Evolutionary conservation across 2,797 vertebrate species (phyloP), one percentile per base, ranked within the genome.

Genomic region (Luscinia megarhynchos): DNA sequence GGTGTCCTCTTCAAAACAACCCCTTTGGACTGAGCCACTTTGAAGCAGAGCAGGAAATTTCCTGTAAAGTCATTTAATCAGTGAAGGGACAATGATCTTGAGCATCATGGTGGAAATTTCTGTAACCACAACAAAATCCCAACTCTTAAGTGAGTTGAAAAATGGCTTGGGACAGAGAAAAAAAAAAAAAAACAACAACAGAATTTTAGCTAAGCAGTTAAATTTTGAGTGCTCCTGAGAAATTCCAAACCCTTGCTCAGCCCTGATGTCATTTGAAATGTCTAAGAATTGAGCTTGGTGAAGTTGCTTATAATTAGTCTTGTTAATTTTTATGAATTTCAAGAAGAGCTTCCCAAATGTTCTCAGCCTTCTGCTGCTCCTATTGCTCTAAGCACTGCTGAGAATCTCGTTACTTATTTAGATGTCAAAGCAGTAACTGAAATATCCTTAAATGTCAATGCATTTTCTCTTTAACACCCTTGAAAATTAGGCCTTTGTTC

Each of bases 331-430:
- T 64, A 90, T 82, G 86, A 90, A 62, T 90, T 93, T 95, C 0
- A 0, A 34, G 80, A 48, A 63, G 67, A 66, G 51, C 43, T 94
- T 95, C 92, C 90, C 88, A 94, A 96, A 92, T 91, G 84, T 91
- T 95, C 93, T 82, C 83, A 67, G 77, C 95, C 91, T 96, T 95
- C 94, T 96, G 95, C 85, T 90, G 87, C 67, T 95, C 87, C n/a
- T 20, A 5, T 80, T 91, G 91, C 83, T 95, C 80, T 57, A 21
- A 90, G 88, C 63, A 9, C 1, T 40, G 76, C 85, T 90, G 77
- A 9, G 50, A 86, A 82, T 94, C 70, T 82, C 0, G 0, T 55
- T 75, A 16, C 85, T 95, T 95, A 90, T 84, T 95, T 95, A 90
- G 94, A 91, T 91, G 81, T 93, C 91, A 76, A 87, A 94, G 83